Conservation (phyloP, 1,140 invertebrate species). For the Halesus radiatus region DNA sequence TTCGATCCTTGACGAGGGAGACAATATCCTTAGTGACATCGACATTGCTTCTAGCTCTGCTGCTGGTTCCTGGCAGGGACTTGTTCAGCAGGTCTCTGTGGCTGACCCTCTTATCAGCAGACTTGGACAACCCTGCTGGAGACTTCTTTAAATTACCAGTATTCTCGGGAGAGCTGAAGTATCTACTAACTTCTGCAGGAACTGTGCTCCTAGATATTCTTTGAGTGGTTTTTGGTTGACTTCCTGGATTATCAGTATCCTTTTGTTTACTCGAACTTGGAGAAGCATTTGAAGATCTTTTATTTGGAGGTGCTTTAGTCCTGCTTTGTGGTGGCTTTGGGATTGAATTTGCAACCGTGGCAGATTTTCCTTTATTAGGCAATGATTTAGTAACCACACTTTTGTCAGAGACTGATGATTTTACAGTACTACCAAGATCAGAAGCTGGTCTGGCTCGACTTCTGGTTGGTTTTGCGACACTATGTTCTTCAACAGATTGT, state of each 20-base stretch:
- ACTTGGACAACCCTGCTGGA: constrained; percentile 43
- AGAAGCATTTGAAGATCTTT: not conserved
- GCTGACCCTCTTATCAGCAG: constrained; percentile 61
- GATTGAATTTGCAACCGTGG: not conserved
- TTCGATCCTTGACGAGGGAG: constrained; percentile 16
- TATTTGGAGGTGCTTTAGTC: not conserved
- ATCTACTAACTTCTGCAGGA: constrained; percentile 43
- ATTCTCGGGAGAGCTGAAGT: constrained; percentile 31
- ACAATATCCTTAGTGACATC: constrained; percentile 26
- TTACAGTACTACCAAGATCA: no score
- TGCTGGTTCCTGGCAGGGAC: constrained; percentile 53
- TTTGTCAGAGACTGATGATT: no score
- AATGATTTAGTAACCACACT: not conserved
- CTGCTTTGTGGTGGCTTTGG: no score
- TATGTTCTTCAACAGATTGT: no score
- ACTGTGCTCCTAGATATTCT: constrained; percentile 42
- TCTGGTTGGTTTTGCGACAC: no score
- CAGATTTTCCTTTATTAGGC: not conserved
- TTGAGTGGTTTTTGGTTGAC: constrained; percentile 29
- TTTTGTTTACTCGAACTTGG: not conserved
- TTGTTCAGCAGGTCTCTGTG: constrained; percentile 62
- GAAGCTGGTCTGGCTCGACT: no score
- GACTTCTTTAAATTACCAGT: not conserved
- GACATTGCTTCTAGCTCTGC: not conserved
- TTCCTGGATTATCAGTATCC: not conserved